phyloP scores from a whole-genome alignment of 2,888 invertebrate species.

The Drosophila austrosaltans region DNA sequence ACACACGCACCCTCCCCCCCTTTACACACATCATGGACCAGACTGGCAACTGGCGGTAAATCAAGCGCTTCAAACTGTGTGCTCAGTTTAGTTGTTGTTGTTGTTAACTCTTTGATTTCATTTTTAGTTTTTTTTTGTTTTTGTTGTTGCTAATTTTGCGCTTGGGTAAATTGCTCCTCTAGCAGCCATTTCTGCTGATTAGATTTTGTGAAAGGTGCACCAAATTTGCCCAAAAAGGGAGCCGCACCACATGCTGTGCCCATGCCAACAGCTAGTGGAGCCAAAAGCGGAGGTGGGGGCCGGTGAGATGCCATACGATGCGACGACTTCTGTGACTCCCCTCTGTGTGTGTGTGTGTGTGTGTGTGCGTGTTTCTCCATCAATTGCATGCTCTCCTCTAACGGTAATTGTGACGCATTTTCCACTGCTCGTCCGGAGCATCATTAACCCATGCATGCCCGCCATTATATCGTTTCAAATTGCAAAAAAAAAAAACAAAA shows the following conservation, averaged over 20 bases:
- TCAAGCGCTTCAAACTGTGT: conserved; percentile 68
- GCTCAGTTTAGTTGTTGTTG: no score
- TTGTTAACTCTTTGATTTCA: conserved; percentile 11
- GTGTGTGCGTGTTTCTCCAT: conserved; percentile 33
- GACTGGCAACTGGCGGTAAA: conserved; percentile 52
- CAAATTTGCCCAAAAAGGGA: conserved; percentile 80
- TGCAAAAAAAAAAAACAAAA: conserved; percentile 43
- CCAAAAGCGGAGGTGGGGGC: conserved; percentile 5
- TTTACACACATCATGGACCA: background rate
- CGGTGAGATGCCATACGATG: conserved; percentile 47
- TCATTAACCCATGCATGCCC: conserved; percentile 65
- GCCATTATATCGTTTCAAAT: conserved; percentile 68
- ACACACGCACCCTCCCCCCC: conserved; percentile 13
- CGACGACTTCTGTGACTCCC: conserved; percentile 11
- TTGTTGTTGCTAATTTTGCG: conserved; percentile 72
- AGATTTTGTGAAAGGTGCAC: conserved; percentile 77
- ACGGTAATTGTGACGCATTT: conserved; percentile 77
- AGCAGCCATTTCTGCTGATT: conserved; percentile 63
- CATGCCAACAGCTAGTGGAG: conserved; percentile 7
- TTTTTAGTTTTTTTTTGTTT: conserved; percentile 17
- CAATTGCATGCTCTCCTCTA: conserved; percentile 40
- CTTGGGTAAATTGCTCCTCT: conserved; percentile 73
- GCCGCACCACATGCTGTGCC: conserved; percentile 73
- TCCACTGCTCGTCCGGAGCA: conserved; percentile 50
- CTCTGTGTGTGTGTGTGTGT: conserved; percentile 35